Base-by-base conservation (phyloP, 2,888 invertebrate species). In the Opisthograptis luteolata region DNA sequence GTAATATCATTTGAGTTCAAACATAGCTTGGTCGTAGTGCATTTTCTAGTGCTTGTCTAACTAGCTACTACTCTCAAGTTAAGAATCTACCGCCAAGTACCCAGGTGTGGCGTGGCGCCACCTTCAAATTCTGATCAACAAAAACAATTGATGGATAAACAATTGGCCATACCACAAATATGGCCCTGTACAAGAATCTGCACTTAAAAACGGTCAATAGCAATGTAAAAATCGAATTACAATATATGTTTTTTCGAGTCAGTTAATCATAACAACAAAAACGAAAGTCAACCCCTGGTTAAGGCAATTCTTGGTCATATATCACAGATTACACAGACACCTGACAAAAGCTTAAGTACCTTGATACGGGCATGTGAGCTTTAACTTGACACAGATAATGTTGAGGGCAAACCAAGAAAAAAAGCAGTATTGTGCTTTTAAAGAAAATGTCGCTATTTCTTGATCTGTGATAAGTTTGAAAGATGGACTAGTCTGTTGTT, bases 271-370 rank as follows among this genome's bases (percentile, higher is more conserved):
- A 43, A 25, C 40, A 32, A 39, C 27, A 46, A 52, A 54, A 54
- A 32, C 31, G 48, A 44, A 37, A 48, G 48, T 32, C 20, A 43
- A 31, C 28, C 12, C 24, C 6, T 13, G n/a, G 32, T 44, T 41
- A 32, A 65, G 60, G 40, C 60, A 66, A 66, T 59, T 44, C 60
- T 48, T 56, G 63, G 62, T 53, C 68, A 69, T 75, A 67, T 49
- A 72, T 74, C 73, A 71, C 69, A 69, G 73, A 68, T 66, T 67
- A 73, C 66, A 66, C 41, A 60, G 67, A 69, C 73, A 73, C 66
- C 71, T 68, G 72, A 69, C 73, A 69, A 67, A 69, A 66, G 55
- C 55, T 63, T 66, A 69, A 64, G 66, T 63, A 64, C 62, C 55
- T 51, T 48, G 66, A 62, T 60, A 61, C 48, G 53, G 44, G 40